A percentile compares a stretch with the other conserved stretches of the same genome.
Conservation (phyloP, 2,797 vertebrate genomes). For the Cryptoprocta ferox region DNA sequence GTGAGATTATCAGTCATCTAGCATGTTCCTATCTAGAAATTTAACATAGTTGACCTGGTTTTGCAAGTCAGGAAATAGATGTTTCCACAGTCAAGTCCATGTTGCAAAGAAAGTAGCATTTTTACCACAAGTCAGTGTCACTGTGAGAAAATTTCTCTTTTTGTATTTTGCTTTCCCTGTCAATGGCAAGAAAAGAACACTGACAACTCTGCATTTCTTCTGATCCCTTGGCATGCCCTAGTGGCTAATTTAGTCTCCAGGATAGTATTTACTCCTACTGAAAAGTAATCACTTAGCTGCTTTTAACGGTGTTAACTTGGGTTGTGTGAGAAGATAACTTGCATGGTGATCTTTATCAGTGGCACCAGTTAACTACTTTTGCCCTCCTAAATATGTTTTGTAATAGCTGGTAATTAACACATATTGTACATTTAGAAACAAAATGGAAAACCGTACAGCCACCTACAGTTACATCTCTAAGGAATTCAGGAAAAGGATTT, state of each 20-base stretch:
- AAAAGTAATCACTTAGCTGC: conserved; percentile 23
- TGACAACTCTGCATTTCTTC: conserved; percentile 47
- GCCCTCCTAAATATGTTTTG: conserved; percentile 50
- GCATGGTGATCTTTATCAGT: background rate
- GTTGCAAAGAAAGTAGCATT: conserved; percentile 58
- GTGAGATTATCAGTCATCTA: background rate
- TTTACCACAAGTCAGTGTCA: background rate
- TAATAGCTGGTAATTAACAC: conserved; percentile 64
- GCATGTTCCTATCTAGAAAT: background rate
- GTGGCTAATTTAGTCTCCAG: conserved; percentile 25
- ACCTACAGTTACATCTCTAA: conserved; percentile 57
- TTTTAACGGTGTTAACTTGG: conserved; percentile 24
- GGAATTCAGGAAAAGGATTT: conserved; percentile 85
- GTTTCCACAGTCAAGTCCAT: background rate
- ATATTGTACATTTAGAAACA: conserved; percentile 89
- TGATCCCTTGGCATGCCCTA: background rate
- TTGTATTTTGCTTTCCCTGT: background rate
- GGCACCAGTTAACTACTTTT: background rate
- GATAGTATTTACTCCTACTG: background rate
- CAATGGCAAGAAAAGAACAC: background rate
- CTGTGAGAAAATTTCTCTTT: conserved; percentile 42
- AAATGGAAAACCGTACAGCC: conserved; percentile 88
- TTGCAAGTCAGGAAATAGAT: conserved; percentile 53
- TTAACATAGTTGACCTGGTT: conserved; percentile 23
- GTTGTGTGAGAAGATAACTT: conserved; percentile 54